phyloP scores from a whole-genome alignment of 2,888 invertebrate species.

The Caenorhabditis sp. region DNA sequence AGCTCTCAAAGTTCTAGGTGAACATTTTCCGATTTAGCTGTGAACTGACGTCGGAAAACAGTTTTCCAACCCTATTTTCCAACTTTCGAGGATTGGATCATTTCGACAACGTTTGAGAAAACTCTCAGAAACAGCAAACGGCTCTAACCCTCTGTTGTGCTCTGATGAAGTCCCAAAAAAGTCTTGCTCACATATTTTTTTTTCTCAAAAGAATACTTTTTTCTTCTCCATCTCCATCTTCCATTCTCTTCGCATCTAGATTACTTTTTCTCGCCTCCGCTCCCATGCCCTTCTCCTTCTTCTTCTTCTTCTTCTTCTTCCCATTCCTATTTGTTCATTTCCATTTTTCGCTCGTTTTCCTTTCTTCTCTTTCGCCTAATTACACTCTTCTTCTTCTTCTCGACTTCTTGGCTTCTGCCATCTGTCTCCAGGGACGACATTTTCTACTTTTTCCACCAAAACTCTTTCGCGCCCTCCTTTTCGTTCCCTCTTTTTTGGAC shows the following conservation, averaged over 20 bases:
- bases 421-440: conserved; percentile 18
- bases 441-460: background rate
- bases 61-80: no score
- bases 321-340: conserved; percentile 8
- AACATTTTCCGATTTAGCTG: no score
- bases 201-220: no score
- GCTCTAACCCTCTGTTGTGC: no score
- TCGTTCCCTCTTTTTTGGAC: background rate
- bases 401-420: background rate
- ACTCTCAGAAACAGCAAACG: no score
- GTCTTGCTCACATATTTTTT: no score
- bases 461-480: background rate
- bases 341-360: conserved; percentile 8
- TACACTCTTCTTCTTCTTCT: conserved; percentile 11
- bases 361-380: conserved; percentile 15
- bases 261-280: background rate
- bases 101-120: no score
- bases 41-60: no score
- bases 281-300: background rate
- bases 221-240: background rate
- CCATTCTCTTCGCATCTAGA: no score
- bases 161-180: no score
- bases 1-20: no score
- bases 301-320: background rate
- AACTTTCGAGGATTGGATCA: no score